Percentiles rank a stretch among this genome's conserved stretches.
Conservation (phyloP, 2,888 invertebrate genomes). For the Crematogaster levior region DNA sequence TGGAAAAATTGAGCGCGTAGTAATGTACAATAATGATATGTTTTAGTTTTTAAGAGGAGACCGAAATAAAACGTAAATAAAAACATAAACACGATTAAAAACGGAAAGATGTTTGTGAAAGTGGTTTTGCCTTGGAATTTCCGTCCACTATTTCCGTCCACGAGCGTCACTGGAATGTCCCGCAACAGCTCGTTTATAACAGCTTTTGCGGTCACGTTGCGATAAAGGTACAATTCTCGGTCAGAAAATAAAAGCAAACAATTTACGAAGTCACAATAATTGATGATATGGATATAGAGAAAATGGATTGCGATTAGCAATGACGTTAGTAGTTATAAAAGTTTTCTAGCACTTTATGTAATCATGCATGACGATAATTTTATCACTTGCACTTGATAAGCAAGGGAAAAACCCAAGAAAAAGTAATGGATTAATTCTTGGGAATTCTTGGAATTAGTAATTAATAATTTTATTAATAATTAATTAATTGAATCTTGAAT, state of each 20-base stretch:
- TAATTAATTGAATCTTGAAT: neutral
- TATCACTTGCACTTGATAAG: neutral
- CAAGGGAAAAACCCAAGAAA: neutral
- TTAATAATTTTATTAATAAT: slow-evolving; percentile 24
- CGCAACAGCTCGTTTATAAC: neutral
- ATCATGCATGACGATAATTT: neutral
- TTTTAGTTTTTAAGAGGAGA: neutral
- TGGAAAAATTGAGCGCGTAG: no score
- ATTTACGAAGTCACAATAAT: neutral
- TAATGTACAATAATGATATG: neutral
- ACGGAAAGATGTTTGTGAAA: neutral
- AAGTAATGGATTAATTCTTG: neutral
- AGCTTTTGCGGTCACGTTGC: neutral
- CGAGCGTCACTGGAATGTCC: slow-evolving; percentile 9
- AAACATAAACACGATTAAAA: neutral
- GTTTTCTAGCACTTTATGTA: neutral
- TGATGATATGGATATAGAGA: neutral
- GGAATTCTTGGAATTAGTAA: neutral
- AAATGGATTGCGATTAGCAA: neutral
- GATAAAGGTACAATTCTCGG: neutral
- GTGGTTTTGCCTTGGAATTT: neutral
- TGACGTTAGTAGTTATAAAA: neutral
- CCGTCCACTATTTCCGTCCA: neutral
- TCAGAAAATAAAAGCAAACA: neutral
- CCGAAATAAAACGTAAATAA: neutral